Percentiles rank a stretch among this genome's conserved stretches.
Evolutionary conservation across 2,113 vertebrate genomes (phyloP).

Genomic region (Agapornis roseicollis): DNA sequence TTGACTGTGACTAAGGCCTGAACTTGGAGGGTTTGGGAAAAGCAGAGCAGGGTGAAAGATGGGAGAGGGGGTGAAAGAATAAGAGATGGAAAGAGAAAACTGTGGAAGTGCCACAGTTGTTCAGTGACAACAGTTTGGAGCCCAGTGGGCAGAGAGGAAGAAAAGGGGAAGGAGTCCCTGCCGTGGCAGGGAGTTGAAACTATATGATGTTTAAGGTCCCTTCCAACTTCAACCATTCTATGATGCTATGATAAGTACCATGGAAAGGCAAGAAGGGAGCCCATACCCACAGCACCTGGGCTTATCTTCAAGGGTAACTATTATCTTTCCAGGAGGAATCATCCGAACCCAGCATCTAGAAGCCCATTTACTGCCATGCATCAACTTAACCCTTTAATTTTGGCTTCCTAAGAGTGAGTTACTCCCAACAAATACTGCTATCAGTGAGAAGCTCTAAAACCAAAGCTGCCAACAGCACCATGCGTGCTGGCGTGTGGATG

Average conservation of each 20-base stretch:
- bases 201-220: neutral
- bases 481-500: fast-evolving
- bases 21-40: neutral
- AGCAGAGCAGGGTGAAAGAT: neutral
- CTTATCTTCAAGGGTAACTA: neutral
- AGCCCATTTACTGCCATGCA: neutral
- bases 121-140: fast-evolving
- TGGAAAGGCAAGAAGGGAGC: neutral
- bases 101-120: neutral
- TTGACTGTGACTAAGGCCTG: neutral
- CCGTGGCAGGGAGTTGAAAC: neutral
- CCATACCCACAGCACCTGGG: fast-evolving
- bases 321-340: neutral
- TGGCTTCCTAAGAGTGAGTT: fast-evolving
- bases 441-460: neutral
- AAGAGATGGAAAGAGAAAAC: neutral
- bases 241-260: neutral
- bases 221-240: neutral
- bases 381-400: neutral
- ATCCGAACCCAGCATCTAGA: neutral
- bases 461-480: neutral
- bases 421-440: fast-evolving
- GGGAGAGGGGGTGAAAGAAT: neutral
- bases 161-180: neutral
- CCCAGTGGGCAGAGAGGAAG: neutral